phyloP scores from a whole-genome alignment of 1,140 invertebrate species.

The Papilio dardanus region DNA sequence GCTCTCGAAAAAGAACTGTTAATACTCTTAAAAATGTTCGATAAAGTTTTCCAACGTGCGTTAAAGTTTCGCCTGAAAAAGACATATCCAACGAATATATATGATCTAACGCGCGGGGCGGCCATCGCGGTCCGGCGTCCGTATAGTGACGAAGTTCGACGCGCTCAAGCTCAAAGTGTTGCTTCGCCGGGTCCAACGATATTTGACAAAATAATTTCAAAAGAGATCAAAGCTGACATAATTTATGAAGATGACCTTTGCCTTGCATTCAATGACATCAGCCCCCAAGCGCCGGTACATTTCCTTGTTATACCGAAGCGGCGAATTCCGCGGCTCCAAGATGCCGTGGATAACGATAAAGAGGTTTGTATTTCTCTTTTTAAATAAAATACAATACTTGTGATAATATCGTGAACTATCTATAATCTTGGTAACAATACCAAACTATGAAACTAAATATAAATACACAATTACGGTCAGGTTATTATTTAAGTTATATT shows the following conservation, averaged over 20 bases:
- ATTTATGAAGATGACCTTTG: slow-evolving; percentile 91
- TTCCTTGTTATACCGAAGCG: slow-evolving; percentile 93
- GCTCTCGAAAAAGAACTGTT: slow-evolving; percentile 37
- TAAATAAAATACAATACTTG: neutral
- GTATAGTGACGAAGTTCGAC: slow-evolving; percentile 76
- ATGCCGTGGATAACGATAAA: slow-evolving; percentile 74
- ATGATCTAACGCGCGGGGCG: slow-evolving; percentile 69
- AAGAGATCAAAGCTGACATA: slow-evolving; percentile 90
- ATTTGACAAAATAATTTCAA: slow-evolving; percentile 91
- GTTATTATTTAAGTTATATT: neutral
- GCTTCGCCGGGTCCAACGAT: slow-evolving; percentile 84
- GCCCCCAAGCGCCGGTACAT: slow-evolving; percentile 91
- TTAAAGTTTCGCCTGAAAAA: slow-evolving; percentile 73
- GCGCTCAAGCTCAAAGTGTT: slow-evolving; percentile 63
- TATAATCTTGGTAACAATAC: neutral
- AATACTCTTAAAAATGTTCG: slow-evolving; percentile 67
- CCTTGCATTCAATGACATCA: slow-evolving; percentile 90
- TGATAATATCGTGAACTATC: neutral
- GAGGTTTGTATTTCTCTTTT: slow-evolving; percentile 60
- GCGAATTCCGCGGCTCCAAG: slow-evolving; percentile 84
- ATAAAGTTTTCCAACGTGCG: slow-evolving; percentile 75
- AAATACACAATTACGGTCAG: neutral
- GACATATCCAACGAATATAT: slow-evolving; percentile 76
- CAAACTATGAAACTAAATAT: neutral
- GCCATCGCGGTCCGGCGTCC: slow-evolving; percentile 66